Evolutionary conservation across 2,113 vertebrate genomes (phyloP), one percentile per base, ranked within the genome.

Genomic region (Mellivora capensis): DNA sequence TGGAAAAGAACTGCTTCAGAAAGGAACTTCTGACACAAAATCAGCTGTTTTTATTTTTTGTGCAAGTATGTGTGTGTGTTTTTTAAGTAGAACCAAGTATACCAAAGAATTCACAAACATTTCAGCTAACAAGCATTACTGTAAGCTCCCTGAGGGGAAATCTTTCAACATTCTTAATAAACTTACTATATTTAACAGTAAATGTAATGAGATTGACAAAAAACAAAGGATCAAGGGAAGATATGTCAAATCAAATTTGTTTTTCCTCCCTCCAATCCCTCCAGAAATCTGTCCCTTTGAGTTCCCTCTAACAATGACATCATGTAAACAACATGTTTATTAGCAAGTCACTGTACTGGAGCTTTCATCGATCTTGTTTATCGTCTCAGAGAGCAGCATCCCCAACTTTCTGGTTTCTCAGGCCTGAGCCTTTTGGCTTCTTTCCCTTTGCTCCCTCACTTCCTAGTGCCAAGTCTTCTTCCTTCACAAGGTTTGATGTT

Each of bases 151-250:
- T 14, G 25, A 84, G 12, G 42, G 23, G 42, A 88, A 74, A 34
- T 39, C 76, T 91, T 64, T 94, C 59, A 94, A 96, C 42, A 87
- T 84, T 85, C 44, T 87, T 84, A 90, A 76, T 62, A 83, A 82
- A 93, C 49, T 47, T 82, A 85, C 0, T 77, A 86, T 25, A 96
- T 18, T 82, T 64, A 86, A 52, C 57, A 85, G 7, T n/a, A 93
- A 44, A 80, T 37, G 18, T 29, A 61, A n/a, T 21, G 34, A 85
- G 82, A 72, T 0, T 44, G 27, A 72, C 61, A 92, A 88, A 57
- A 97, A 59, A 57, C 62, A 84, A 93, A 94, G 44, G 42, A 67
- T 79, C 54, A 67, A 93, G 49, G 49, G 49, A 52, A 52, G 25
- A 44, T 25, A 15, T 9, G 6, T 37, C 82, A 94, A 80, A 72